These are phyloP conservation scores for Parauchenoglanis ngamensis DNA, from an alignment of 2,797 vertebrate species.

Conservation along the genomic window DNA sequence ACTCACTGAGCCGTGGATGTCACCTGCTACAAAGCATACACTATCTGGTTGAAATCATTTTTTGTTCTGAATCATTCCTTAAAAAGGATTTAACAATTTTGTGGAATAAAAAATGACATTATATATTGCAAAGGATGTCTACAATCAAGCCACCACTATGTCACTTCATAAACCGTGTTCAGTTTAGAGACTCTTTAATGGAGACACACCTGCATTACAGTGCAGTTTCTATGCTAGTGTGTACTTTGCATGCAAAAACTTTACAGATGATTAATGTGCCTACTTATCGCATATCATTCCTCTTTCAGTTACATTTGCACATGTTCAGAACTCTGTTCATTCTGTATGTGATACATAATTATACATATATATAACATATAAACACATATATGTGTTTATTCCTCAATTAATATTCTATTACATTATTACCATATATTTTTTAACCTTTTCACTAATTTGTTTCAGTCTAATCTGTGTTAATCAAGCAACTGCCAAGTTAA, in stretches of 20 bases:
- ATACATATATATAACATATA: no score
- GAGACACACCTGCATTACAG: constrained; percentile 3
- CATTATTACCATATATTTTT: not conserved
- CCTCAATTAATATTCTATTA: not conserved
- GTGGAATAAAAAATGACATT: not conserved
- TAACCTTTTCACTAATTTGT: not conserved
- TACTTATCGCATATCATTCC: not conserved
- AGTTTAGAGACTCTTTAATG: not conserved
- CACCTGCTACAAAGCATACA: not conserved
- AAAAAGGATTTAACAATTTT: not conserved
- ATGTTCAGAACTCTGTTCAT: not conserved
- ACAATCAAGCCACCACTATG: not conserved
- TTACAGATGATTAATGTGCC: not conserved
- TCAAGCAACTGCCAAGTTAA: not conserved
- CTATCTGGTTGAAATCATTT: not conserved
- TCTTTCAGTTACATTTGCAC: not conserved
- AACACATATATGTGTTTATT: no score
- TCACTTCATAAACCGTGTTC: not conserved
- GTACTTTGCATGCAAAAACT: not conserved
- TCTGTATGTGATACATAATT: not conserved
- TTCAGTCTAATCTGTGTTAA: not conserved
- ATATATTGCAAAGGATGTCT: constrained; percentile 4
- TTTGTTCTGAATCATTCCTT: not conserved
- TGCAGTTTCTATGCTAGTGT: not conserved
- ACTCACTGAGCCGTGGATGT: not conserved